Evolutionary conservation across 2,888 invertebrate genomes (phyloP), one percentile per base, ranked within the genome.

Genomic region (Aphidius colemani): DNA sequence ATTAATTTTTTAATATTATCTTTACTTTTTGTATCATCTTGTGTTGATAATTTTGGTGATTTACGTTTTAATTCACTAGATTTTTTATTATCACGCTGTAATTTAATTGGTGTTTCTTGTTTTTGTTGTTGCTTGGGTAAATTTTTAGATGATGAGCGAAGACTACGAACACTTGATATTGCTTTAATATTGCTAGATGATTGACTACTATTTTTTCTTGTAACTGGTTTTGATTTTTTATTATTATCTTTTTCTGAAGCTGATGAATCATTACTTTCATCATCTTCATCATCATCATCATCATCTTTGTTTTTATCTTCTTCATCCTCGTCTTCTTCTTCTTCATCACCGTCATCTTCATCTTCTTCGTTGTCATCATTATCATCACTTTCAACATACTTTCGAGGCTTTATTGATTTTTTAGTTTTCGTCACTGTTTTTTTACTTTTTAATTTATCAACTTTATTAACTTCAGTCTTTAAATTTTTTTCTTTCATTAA

Each of bases 401-500:
- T 76, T 6, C 57, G 53, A 8, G 60, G 55, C 51, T 67, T 67
- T 2, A 67, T 62, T 49, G 51, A 61, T 64, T 69, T 75, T 61
- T 70, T 68, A 53, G 61, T 61, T 11, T 45, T 18, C 1, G 13
- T 10, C n/a, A 64, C 66, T n/a, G 61, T 61, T 18, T 68, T 70
- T 53, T 73, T 65, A 11, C 51, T 49, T 40, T 66, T 65, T 40
- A 61, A 65, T 56, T 66, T 53, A 40, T 59, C 41, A 45, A 59
- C 50, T 8, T 46, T 83, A 78, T 87, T 88, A 10, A 87, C 76
- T 75, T 88, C 87, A 30, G 30, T 30, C 85, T 71, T 88, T 88
- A 71, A 86, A 82, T 78, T 61, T 58, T 18, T 18, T 18, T 18
- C 13, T 18, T 59, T 55, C 50, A 63, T 60, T 67, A 66, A n/a